Base-by-base conservation (phyloP, 2,113 vertebrate genomes). In the Cavia porcellus region DNA sequence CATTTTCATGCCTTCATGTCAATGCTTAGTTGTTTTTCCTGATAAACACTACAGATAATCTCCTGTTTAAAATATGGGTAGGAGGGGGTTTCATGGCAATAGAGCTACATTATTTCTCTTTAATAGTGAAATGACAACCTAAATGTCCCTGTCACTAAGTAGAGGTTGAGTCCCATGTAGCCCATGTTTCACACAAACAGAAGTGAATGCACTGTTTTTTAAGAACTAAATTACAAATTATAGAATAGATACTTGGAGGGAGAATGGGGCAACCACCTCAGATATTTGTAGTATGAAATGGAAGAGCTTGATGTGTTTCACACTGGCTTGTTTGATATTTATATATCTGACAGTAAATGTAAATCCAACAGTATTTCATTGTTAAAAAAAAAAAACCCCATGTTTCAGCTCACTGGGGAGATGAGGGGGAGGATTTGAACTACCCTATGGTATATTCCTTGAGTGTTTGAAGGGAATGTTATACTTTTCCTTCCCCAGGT, bases 241-340 rank as follows among this genome's bases (percentile, higher is more conserved):
- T 64, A 97, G 74, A 94, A 15, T 45, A 55, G 25, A 84, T 84
- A 22, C 83, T 94, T 86, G 22, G 7, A 64, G 93, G 80, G n/a
- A n/a, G n/a, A n/a, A 81, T 55, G 89, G 45, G 83, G 81, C 84
- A 88, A 12, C 92, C 89, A 90, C 93, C 72, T 4, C 57, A 45
- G 70, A 47, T 64, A 28, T 24, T 96, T 30, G 47, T 9, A 94
- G 81, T 96, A 92, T 94, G 84, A 96, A 57, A 84, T 57, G 84
- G 92, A 70, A 94, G 89, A 68, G 5, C 82, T 94, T 95, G 90
- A n/a, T 93, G 95, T 92, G 83, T 84, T 96, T 97, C 57, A 92
- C 89, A 45, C 96, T 89, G 90, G 97, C 96, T 86, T 89, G 15
- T 86, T 94, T 96, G 88, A 92, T 94, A 72, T 95, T 85, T 52